Evolutionary conservation across 2,888 invertebrate species (phyloP).

Genomic region (Mesoligia furuncula): DNA sequence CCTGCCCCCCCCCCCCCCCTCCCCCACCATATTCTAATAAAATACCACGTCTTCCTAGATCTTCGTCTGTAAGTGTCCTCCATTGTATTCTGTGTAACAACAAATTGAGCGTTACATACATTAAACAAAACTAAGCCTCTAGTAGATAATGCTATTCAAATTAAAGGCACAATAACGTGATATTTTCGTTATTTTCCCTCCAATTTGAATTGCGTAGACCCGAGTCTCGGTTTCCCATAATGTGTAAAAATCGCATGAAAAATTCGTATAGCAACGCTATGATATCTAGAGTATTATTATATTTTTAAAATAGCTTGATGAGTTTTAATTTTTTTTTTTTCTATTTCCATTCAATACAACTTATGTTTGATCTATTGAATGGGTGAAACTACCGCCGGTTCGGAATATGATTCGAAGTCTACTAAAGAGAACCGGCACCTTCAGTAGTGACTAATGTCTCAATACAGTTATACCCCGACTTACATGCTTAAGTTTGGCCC

Average conservation of each 20-base stretch:
- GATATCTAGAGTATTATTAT: not conserved
- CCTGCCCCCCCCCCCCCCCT: no score
- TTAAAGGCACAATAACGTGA: not conserved
- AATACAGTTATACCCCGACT: slow-evolving; percentile 42
- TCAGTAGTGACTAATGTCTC: slow-evolving; percentile 14
- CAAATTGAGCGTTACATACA: not conserved
- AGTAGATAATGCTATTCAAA: slow-evolving; percentile 1
- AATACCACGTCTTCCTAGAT: not conserved
- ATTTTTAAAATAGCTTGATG: slow-evolving; percentile 52
- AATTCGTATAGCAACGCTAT: not conserved
- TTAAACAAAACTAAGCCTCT: slow-evolving; percentile 9
- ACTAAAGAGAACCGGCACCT: slow-evolving; percentile 37
- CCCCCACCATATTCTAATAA: slow-evolving; percentile 22
- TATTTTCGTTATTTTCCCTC: not conserved
- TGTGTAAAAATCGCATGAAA: slow-evolving; percentile 12
- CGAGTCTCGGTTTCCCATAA: slow-evolving; percentile 2
- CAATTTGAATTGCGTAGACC: slow-evolving; percentile 7
- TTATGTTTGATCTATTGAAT: slow-evolving; percentile 10
- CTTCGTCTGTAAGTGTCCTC: not conserved
- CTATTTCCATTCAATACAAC: slow-evolving; percentile 21
- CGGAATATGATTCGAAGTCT: slow-evolving; percentile 18
- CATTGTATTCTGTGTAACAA: slow-evolving; percentile 8
- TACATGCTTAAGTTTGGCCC: slow-evolving; percentile 34
- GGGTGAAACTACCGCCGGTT: slow-evolving; percentile 28
- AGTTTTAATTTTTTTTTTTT: not conserved